A percentile compares a stretch with the other conserved stretches of the same genome.
These are phyloP conservation scores for Rhizoglyphus robini DNA, from an alignment of 1,140 invertebrate genomes.

Conservation along the genomic window DNA sequence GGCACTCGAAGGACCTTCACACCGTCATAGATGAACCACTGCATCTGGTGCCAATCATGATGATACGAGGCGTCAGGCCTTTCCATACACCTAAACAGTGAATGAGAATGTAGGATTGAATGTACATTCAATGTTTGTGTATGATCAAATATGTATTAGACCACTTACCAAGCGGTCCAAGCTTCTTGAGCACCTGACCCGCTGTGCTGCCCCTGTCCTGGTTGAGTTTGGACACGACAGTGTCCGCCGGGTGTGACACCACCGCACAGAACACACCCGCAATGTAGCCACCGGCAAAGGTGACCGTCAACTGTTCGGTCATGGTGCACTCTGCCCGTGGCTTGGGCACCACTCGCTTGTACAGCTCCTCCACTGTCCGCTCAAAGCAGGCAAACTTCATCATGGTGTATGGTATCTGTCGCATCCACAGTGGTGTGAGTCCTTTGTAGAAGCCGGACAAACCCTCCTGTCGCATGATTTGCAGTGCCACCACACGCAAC, in stretches of 20 bases:
- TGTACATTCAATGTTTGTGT: background rate
- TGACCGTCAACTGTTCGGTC: conserved; percentile 86
- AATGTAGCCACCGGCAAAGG: conserved; percentile 95
- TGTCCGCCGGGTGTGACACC: conserved; percentile 97
- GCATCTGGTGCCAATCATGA: conserved; percentile 98
- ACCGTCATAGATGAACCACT: conserved; percentile 99
- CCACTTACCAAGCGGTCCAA: conserved; percentile 49
- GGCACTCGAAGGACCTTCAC: conserved; percentile 87
- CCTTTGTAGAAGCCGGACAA: conserved; percentile 76
- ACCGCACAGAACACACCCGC: conserved; percentile 98
- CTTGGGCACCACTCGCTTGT: conserved; percentile 80
- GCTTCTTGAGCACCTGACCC: conserved; percentile 50
- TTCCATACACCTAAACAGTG: conserved; percentile 94
- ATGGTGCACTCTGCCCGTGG: conserved; percentile 81
- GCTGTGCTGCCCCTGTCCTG: conserved; percentile 73
- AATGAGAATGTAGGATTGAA: conserved; percentile 14
- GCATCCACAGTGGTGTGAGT: conserved; percentile 86
- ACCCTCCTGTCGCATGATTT: conserved; percentile 46
- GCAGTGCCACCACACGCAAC: conserved; percentile 61
- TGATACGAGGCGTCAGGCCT: conserved; percentile 87
- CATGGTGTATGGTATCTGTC: conserved; percentile 99
- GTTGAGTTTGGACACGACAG: conserved; percentile 97
- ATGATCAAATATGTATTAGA: background rate
- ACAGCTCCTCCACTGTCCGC: conserved; percentile 85
- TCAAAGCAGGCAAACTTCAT: conserved; percentile 99